Percentiles rank a stretch among this genome's conserved stretches.
These are phyloP conservation scores for Amphimedon queenslandica DNA, from an alignment of 37 sponge, comb jelly and placozoan species.

Conservation along the genomic window DNA sequence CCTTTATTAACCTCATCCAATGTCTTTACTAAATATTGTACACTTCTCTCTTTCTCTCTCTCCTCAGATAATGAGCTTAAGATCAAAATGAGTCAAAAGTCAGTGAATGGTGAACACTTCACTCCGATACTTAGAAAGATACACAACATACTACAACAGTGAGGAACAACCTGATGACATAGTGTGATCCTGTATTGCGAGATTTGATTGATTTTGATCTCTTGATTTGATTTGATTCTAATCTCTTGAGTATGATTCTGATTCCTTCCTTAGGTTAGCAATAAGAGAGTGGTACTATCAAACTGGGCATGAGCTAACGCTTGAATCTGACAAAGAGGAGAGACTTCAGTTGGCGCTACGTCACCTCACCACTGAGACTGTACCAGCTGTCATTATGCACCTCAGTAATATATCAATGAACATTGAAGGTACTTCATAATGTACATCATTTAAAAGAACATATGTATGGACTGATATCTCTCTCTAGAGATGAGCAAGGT, in stretches of 20 bases:
- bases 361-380: neutral
- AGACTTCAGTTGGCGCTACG: neutral
- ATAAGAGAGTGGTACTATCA: no score
- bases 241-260: no score
- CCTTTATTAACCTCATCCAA: no score
- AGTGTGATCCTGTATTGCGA: no score
- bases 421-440: neutral
- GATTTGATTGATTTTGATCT: no score
- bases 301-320: no score
- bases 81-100: slow-evolving; percentile 16
- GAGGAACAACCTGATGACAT: no score
- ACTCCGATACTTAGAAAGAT: slow-evolving; percentile 6
- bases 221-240: neutral
- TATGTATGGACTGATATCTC: neutral
- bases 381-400: neutral
- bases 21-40: no score
- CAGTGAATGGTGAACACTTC: slow-evolving; percentile 33
- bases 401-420: neutral
- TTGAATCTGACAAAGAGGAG: no score
- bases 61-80: slow-evolving; percentile 12
- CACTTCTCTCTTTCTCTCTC: neutral
- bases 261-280: no score
- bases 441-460: no score
- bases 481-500: slow-evolving; percentile 28
- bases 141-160: neutral